Base-by-base conservation (phyloP, 2,113 vertebrate species). In the Dasyprocta punctata region DNA sequence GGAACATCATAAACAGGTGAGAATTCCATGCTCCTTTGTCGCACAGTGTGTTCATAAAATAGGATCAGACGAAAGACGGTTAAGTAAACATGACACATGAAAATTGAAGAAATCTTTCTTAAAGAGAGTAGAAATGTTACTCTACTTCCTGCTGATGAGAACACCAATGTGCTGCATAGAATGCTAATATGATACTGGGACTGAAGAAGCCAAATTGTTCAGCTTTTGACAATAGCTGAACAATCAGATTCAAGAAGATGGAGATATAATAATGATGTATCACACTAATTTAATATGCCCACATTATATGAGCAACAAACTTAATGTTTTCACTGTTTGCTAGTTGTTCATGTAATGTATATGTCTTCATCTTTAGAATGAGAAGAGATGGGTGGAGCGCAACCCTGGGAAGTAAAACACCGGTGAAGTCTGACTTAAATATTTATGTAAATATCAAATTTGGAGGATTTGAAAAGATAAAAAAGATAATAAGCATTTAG, bases 231-330 rank as follows among this genome's bases (percentile, higher is more conserved):
- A 90, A 61, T 47, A 38, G 4, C 28, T 47, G 16, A 56, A 61
- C 54, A 90, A 41, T 96, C n/a, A 60, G 28, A 92, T 69, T 83
- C 54, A 52, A 81, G 73, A 96, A 93, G 44, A 71, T 54, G 65
- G 14, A 92, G 7, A 22, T 49, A 84, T 60, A 84, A 28, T 49
- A 82, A 49, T 58, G 16, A 12, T 84, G 14, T 58, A 41, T 41
- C 10, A 49, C 73, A 90, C 36, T 86, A 81, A 30, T 56, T 44
- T 54, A 10, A 80, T 80, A 20, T 36, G 1, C 26, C 33, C 73
- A 82, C 16, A 75, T 22, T 81, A 41, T 33, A 36, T 69, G 26
- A 89, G 38, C 19, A 89, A 92, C 22, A 58, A 38, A 49, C 4
- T 36, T 60, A 56, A 54, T 49, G 33, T 80, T 67, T 56, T 86